These are phyloP conservation scores for Donacobius atricapilla DNA, from an alignment of 2,113 vertebrate genomes.

Conservation along the genomic window DNA sequence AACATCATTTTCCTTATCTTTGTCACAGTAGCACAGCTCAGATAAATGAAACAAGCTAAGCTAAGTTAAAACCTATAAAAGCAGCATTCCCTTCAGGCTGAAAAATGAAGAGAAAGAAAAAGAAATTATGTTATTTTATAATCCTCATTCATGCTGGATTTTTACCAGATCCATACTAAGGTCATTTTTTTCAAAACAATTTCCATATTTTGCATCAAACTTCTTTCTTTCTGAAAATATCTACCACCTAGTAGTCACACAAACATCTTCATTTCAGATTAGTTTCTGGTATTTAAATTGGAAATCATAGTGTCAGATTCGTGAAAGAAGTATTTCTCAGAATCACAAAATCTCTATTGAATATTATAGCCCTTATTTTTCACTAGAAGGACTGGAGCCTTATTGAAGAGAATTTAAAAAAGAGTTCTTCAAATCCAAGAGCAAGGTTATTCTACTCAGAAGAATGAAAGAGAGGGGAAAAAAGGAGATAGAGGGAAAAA, in stretches of 20 bases:
- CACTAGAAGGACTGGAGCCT: background rate
- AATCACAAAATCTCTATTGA: background rate
- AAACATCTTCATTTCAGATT: background rate
- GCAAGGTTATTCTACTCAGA: background rate
- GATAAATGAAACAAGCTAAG: background rate
- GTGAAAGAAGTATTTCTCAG: background rate
- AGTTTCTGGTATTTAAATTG: background rate
- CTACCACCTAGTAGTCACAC: background rate
- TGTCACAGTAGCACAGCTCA: background rate
- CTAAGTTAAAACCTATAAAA: background rate
- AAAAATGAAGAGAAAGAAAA: background rate
- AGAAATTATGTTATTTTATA: background rate
- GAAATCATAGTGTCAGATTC: background rate
- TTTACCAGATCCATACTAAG: background rate
- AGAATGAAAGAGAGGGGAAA: rapidly evolving
- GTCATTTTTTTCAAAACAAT: background rate
- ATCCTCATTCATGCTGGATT: background rate
- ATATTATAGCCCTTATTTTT: background rate
- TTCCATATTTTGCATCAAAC: background rate
- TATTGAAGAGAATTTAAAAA: background rate
- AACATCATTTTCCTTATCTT: background rate
- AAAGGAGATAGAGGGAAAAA: background rate
- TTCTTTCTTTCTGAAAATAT: background rate
- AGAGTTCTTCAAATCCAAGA: background rate
- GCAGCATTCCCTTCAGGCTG: background rate